Evolutionary conservation across 92 coral and sea anemone genomes (phyloP), one percentile per base, ranked within the genome.

Genomic region (Siderastrea siderea): DNA sequence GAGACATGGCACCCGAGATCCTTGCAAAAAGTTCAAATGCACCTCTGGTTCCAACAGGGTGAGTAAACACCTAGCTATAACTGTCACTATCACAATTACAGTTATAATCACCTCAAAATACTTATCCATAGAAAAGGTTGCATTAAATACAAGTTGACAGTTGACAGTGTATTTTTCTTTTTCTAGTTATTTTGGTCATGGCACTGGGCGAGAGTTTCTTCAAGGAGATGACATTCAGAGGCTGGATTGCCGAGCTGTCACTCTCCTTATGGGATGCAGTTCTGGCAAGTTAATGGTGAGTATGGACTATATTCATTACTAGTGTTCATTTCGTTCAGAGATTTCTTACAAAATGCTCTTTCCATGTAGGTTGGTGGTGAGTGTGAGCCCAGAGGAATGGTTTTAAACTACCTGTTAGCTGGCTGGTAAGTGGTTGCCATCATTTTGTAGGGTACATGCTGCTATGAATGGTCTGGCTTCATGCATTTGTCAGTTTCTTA

Each of bases 321-420:
- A 16, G 9, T 66, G 1, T 66, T 11, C 19, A 7, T 66, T 66
- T 12, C 6, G 0, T 67, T 81, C 9, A 26, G 47, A 47, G 60
- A 65, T 14, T 47, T n/a, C 7, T 6, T 11, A 48, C 16, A 5
- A 46, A 47, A 12, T 53, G 0, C 8, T 44, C 17, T 19, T 79
- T 48, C 71, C 17, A 12, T 50, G 45, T 79, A 97, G 99, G 96
- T 97, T 78, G 90, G 83, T 62, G 99, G 99, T 69, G 90, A 92
- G 17, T 97, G 98, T 89, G 99, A 97, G 66, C 98, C 99, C 6
- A 89, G 96, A 79, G 99, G 99, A 71, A 97, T 97, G 98, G 95
- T 82, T 1, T 80, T 97, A 76, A 95, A 94, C 90, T 97, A 97
- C 64, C 95, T 97, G 75, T 52, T 97, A 47, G 98, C 98, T 52